Base-by-base conservation (phyloP, 2,113 vertebrate species). In the Mus spicilegus region DNA sequence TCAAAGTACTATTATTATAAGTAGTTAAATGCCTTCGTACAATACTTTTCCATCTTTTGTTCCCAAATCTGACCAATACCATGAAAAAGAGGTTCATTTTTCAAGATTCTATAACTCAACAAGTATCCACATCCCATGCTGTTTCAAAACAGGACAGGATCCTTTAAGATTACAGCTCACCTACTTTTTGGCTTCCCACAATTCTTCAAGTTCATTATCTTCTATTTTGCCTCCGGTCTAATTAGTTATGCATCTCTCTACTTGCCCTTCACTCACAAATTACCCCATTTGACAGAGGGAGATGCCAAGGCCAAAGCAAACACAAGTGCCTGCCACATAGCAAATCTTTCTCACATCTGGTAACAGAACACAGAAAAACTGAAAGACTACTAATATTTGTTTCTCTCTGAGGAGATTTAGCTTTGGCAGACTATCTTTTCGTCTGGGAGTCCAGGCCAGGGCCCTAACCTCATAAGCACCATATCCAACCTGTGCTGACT, bases 41-140 rank as follows among this genome's bases (percentile, higher is more conserved):
- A 87, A 90, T 69, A 87, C 46, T 85, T 92, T 91, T 88, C 51
- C 49, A 91, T 89, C 81, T 94, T 96, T 89, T 94, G 85, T 95
- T 86, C 88, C 42, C 90, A 95, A 94, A 96, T 93, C 81, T 92
- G 95, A 97, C 72, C 72, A 76, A 94, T 97, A 87, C 75, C 78
- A 85, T 69, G 49, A 49, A 49, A 93, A 94, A 76, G 76, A 87
- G 46, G 65, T 82, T 96, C 76, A 39, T 42, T 70, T 97, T 93
- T 93, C 94, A 95, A 95, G 49, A 56, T 54, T 95, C 81, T 91
- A 63, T 78, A 46, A 46, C 24, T 76, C n/a, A 82, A 49, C 61
- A 92, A 54, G 69, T 91, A 95, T 90, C 3, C 69, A 49, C 20
- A 69, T 65, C 81, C 87, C 85, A 85, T 36, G 88, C 84, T 70